These are phyloP conservation scores for Drosophila nigricruria DNA, from an alignment of 2,888 invertebrate species.

Conservation along the genomic window DNA sequence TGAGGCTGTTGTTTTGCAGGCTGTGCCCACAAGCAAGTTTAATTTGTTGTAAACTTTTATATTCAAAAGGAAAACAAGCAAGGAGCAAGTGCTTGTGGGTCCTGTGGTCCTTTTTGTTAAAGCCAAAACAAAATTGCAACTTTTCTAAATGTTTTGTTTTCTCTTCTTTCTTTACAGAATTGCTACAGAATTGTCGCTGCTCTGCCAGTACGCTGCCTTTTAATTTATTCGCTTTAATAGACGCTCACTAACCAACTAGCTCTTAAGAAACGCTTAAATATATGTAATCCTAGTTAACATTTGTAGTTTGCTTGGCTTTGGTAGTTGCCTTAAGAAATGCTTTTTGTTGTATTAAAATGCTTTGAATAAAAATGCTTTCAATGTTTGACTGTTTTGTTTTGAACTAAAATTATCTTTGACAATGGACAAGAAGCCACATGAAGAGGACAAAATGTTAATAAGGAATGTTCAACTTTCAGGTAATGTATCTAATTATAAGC, in stretches of 20 bases:
- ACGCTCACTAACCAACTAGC: constrained; percentile 64
- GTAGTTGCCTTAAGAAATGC: constrained; percentile 50
- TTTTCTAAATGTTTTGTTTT: constrained; percentile 35
- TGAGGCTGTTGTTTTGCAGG: constrained; percentile 32
- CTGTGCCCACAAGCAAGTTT: constrained; percentile 71
- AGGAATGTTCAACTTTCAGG: constrained; percentile 18
- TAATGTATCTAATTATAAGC: constrained; percentile 20
- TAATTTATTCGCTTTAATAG: constrained; percentile 54
- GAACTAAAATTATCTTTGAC: constrained; percentile 1
- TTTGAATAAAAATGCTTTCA: constrained; percentile 47
- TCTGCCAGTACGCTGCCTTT: constrained; percentile 22
- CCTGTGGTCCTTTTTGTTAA: constrained; percentile 30
- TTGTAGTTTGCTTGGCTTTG: constrained; percentile 56
- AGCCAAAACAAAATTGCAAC: constrained; percentile 51
- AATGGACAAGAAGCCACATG: background rate
- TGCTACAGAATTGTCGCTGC: constrained; percentile 52
- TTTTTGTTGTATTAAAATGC: constrained; percentile 44
- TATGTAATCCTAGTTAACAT: constrained; percentile 22
- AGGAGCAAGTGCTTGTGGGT: constrained; percentile 40
- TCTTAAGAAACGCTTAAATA: constrained; percentile 62
- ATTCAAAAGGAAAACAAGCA: constrained; percentile 62
- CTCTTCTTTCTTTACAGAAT: constrained; percentile 56
- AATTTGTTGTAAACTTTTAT: constrained; percentile 76
- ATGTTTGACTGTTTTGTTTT: constrained; percentile 31
- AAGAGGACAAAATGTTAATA: background rate